phyloP scores from a whole-genome alignment of 2,888 invertebrate genomes.

The Heliconius aoede region DNA sequence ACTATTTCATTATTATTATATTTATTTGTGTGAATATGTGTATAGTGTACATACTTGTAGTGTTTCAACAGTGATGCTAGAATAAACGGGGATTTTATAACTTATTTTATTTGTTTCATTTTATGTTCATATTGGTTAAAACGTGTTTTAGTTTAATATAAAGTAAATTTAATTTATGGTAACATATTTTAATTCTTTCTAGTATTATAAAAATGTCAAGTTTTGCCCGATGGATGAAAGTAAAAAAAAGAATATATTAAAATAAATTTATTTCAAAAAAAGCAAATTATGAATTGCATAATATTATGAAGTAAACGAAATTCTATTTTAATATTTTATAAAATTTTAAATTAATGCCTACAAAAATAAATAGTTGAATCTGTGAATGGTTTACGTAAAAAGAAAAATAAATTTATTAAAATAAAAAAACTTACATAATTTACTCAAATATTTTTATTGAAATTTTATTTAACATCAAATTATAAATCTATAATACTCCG shows the following conservation, averaged over 20 bases:
- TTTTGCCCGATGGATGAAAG: too few relatives aligned
- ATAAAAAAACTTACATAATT: neutral
- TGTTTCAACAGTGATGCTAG: constrained; percentile 34
- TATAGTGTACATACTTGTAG: constrained; percentile 38
- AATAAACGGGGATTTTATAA: constrained; percentile 40
- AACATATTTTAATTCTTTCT: too few relatives aligned
- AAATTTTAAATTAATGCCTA: too few relatives aligned
- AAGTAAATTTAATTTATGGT: too few relatives aligned
- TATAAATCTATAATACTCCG: constrained; percentile 45
- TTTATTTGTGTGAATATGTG: constrained; percentile 32
- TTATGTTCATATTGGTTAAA: neutral
- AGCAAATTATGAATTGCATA: too few relatives aligned
- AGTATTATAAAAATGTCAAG: too few relatives aligned
- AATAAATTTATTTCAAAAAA: too few relatives aligned
- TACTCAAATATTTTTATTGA: constrained; percentile 16
- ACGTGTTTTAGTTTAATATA: too few relatives aligned
- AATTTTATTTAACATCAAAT: constrained; percentile 14
- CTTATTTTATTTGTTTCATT: constrained; percentile 16
- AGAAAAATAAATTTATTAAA: neutral
- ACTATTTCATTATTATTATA: constrained; percentile 11
- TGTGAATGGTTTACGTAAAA: neutral
- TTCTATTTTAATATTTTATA: too few relatives aligned
- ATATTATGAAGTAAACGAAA: too few relatives aligned
- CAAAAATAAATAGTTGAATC: too few relatives aligned
- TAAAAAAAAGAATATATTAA: too few relatives aligned